A percentile compares a stretch with the other conserved stretches of the same genome.
These are phyloP conservation scores for Drosophila heteroneura DNA, from an alignment of 2,888 invertebrate species.

Conservation along the genomic window DNA sequence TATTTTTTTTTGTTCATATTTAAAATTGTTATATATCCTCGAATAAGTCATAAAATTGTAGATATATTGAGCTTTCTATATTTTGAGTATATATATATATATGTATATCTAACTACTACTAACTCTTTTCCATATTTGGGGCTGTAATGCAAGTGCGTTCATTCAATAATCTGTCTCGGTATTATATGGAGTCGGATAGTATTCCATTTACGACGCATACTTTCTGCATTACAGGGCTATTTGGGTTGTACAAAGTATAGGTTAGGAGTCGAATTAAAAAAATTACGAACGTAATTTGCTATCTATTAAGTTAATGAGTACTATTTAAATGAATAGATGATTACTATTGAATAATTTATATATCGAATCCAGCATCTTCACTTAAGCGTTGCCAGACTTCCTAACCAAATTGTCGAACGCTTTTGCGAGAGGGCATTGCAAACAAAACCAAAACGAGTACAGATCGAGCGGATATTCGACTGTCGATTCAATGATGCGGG, in stretches of 20 bases:
- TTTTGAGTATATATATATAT: too few relatives aligned
- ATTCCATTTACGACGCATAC: neutral
- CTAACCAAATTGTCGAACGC: neutral
- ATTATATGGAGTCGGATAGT: neutral
- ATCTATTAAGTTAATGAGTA: neutral
- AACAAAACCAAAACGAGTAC: neutral
- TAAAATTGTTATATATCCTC: neutral
- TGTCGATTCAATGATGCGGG: slow-evolving; percentile 51
- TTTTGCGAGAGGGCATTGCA: neutral
- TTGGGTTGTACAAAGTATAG: neutral
- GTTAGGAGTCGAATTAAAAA: neutral
- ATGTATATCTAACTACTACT: too few relatives aligned
- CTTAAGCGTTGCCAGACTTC: neutral
- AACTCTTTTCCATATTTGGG: too few relatives aligned
- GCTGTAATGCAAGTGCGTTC: too few relatives aligned
- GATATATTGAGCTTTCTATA: too few relatives aligned
- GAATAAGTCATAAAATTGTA: too few relatives aligned
- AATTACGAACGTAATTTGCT: neutral
- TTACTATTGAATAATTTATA: neutral
- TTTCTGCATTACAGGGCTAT: neutral
- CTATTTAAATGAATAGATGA: neutral
- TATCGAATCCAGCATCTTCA: neutral
- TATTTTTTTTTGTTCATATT: too few relatives aligned
- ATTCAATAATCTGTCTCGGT: too few relatives aligned
- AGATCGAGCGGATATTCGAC: slow-evolving; percentile 3